Evolutionary conservation across 2,888 invertebrate genomes (phyloP).

Genomic region (Imbricaverruca yamaguchii): DNA sequence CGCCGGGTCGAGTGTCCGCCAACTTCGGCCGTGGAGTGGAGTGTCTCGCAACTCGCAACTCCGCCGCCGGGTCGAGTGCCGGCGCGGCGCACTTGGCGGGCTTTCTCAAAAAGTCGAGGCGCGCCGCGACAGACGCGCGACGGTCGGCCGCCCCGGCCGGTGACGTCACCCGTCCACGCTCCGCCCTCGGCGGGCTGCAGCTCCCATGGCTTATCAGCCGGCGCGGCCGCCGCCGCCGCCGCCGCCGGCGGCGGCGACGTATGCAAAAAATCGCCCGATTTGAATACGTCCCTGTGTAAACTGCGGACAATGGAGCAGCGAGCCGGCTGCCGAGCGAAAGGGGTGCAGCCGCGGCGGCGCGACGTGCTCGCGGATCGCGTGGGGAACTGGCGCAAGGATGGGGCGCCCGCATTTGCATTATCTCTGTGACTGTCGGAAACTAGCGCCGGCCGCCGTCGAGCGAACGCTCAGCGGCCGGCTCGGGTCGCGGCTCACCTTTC

Average conservation of each 20-base stretch:
- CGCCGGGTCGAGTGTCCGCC: not conserved
- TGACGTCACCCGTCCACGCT: not conserved
- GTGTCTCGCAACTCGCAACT: not conserved
- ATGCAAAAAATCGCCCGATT: not conserved
- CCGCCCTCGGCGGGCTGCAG: not conserved
- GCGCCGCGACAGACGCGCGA: constrained; percentile 6
- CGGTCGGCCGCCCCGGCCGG: not conserved
- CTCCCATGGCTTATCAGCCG: constrained; percentile 7
- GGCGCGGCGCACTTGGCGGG: not conserved
- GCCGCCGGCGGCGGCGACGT: not conserved
- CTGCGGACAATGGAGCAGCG: not conserved
- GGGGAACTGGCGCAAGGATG: not conserved
- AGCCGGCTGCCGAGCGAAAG: not conserved
- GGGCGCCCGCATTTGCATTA: not conserved
- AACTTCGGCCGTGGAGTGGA: no score
- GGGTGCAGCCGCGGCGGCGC: not conserved
- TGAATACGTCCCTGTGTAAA: constrained; percentile 19
- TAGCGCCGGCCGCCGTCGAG: no score
- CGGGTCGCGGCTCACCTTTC: no score
- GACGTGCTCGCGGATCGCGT: not conserved
- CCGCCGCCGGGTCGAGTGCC: not conserved
- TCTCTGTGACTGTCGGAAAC: not conserved
- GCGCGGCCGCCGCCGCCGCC: not conserved
- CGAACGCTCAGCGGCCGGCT: no score
- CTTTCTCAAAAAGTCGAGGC: constrained; percentile 7